phyloP scores from a whole-genome alignment of 2,888 invertebrate species.

The Andrena camellia region DNA sequence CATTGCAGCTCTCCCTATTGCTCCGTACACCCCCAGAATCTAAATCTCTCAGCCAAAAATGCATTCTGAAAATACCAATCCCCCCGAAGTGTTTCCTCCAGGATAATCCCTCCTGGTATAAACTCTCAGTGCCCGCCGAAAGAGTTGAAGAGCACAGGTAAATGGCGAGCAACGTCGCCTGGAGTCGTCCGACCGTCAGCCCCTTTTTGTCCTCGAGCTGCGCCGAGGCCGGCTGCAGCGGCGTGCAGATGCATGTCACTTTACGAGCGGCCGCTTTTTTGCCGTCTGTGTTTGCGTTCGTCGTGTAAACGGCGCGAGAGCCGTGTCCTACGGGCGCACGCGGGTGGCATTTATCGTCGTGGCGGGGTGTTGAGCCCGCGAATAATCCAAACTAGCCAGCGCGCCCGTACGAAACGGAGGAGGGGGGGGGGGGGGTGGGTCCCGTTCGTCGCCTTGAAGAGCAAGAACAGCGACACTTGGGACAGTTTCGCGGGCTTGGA shows the following conservation, averaged over 20 bases:
- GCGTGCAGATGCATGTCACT: conserved; percentile 59
- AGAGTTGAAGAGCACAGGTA: conserved; percentile 9
- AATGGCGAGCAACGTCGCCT: neutral
- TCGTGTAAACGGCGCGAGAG: conserved; percentile 68
- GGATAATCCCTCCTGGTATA: neutral
- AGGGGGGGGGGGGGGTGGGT: too few species aligned
- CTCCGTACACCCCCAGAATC: too few species aligned
- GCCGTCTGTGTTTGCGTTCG: conserved; percentile 76
- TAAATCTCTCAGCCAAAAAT: too few species aligned
- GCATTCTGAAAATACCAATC: neutral
- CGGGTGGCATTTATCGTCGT: conserved; percentile 74
- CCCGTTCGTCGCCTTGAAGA: conserved; percentile 1
- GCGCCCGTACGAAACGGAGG: conserved; percentile 14
- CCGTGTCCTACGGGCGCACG: conserved; percentile 61
- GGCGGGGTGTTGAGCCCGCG: conserved; percentile 39
- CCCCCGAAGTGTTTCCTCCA: neutral
- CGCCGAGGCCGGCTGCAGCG: conserved; percentile 30
- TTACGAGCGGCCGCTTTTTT: conserved; percentile 72
- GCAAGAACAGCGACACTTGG: neutral
- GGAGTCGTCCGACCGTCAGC: neutral
- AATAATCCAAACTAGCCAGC: conserved; percentile 39
- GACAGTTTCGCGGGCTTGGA: neutral
- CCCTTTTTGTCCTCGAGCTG: conserved; percentile 23
- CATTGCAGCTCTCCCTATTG: too few species aligned
- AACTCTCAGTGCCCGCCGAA: neutral